phyloP scores from a whole-genome alignment of 2,113 vertebrate species.

The Platichthys stellatus region DNA sequence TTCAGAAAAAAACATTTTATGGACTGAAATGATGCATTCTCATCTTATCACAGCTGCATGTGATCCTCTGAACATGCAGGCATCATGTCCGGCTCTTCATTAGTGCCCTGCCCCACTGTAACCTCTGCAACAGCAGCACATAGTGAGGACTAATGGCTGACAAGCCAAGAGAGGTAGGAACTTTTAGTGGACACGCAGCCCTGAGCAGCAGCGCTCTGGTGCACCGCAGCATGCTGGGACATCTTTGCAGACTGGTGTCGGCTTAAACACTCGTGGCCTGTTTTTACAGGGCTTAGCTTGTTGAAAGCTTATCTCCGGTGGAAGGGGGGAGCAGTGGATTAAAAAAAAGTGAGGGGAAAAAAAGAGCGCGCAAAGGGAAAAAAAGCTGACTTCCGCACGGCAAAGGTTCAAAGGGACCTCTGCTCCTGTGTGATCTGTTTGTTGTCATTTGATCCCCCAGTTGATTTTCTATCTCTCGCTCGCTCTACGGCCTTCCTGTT shows the following conservation, averaged over 20 bases:
- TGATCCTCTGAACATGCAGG: no score
- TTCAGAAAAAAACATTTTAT: no score
- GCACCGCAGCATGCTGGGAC: slow-evolving; percentile 45
- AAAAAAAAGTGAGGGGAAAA: slow-evolving; percentile 37
- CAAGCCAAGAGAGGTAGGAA: background rate
- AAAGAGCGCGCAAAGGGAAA: slow-evolving; percentile 20
- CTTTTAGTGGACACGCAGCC: no score
- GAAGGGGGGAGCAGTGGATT: slow-evolving; percentile 5
- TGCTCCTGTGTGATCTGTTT: slow-evolving; percentile 64
- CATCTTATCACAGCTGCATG: no score
- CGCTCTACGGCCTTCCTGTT: slow-evolving; percentile 44
- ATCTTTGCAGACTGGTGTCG: slow-evolving; percentile 51
- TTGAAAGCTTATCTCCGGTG: slow-evolving; percentile 69
- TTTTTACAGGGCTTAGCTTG: slow-evolving; percentile 67
- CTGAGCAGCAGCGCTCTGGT: background rate
- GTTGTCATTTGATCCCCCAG: slow-evolving; percentile 71
- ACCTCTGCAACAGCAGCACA: no score
- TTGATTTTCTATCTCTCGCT: slow-evolving; percentile 38
- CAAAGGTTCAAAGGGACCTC: slow-evolving; percentile 64
- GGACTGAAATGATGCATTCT: no score
- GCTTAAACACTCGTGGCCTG: slow-evolving; percentile 59
- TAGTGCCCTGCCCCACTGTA: no score
- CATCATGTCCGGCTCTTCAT: no score
- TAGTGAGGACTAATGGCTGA: no score
- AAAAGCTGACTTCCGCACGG: slow-evolving; percentile 61